Conservation (phyloP, 1,140 invertebrate species). For the Drosophila erecta region DNA sequence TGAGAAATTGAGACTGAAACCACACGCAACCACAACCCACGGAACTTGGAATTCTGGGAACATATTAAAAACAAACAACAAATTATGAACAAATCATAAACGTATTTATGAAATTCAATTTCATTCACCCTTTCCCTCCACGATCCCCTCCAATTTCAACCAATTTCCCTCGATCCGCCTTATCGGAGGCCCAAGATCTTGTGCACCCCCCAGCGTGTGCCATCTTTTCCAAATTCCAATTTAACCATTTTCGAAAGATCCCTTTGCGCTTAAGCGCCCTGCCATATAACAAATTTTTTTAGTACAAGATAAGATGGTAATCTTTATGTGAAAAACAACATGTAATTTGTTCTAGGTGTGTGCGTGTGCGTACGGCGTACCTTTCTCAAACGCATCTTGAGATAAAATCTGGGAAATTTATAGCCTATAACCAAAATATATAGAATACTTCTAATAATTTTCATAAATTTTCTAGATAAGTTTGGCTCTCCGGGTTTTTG, state of each 20-base stretch:
- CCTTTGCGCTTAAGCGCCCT: conserved; percentile 74
- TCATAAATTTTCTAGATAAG: conserved; percentile 75
- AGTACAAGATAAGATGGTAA: conserved; percentile 80
- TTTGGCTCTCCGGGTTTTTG: conserved; percentile 31
- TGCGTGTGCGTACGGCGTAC: conserved; percentile 47
- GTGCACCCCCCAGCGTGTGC: conserved; percentile 80
- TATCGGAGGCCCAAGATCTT: conserved; percentile 60
- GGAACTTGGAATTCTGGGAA: conserved; percentile 49
- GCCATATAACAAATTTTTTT: conserved; percentile 77
- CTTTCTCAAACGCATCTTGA: conserved; percentile 73
- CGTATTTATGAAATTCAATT: conserved; percentile 76
- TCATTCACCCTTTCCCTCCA: conserved; percentile 64
- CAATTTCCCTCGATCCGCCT: conserved; percentile 13
- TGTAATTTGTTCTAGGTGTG: conserved; percentile 75
- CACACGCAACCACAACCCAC: conserved; percentile 46
- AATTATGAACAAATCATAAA: conserved; percentile 78
- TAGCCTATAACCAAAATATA: conserved; percentile 79
- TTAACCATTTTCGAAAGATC: conserved; percentile 46
- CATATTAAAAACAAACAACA: conserved; percentile 67
- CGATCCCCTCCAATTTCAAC: conserved; percentile 13
- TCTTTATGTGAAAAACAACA: conserved; percentile 83
- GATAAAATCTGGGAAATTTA: conserved; percentile 80
- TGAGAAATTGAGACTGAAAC: conserved; percentile 27
- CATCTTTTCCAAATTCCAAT: conserved; percentile 56
- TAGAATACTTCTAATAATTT: conserved; percentile 83